These are phyloP conservation scores for Tachyglossus aculeatus DNA, from an alignment of 2,797 vertebrate genomes.

Conservation along the genomic window DNA sequence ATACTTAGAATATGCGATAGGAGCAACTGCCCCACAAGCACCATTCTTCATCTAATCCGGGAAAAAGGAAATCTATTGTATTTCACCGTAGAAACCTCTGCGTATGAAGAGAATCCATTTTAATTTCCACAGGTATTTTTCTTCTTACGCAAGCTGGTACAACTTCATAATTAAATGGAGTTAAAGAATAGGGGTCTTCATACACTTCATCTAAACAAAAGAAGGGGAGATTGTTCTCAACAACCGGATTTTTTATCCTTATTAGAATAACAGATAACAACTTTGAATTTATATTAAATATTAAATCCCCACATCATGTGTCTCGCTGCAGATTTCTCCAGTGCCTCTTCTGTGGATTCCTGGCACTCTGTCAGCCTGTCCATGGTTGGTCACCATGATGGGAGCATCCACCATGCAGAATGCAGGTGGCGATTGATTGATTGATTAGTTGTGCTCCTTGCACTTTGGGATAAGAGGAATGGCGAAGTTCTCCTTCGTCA, in stretches of 20 bases:
- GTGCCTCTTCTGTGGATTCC: too few species aligned
- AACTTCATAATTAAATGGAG: constrained; percentile 20
- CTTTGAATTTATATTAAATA: too few species aligned
- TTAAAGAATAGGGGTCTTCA: background rate
- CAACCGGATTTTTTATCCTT: background rate
- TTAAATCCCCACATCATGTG: too few species aligned
- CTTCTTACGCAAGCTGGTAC: constrained; percentile 30
- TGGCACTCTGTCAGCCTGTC: too few species aligned
- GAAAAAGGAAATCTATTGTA: background rate
- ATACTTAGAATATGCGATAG: constrained; percentile 21
- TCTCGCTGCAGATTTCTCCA: too few species aligned
- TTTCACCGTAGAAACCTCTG: constrained; percentile 36
- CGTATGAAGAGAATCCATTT: constrained; percentile 37
- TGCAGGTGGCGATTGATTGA: too few species aligned
- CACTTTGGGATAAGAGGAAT: too few species aligned
- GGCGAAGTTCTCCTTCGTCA: too few species aligned
- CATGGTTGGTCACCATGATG: too few species aligned
- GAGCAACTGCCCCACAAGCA: constrained; percentile 30
- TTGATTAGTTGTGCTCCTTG: too few species aligned
- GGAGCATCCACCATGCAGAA: too few species aligned
- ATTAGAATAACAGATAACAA: too few species aligned
- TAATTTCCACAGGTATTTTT: constrained; percentile 28
- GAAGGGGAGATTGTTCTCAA: constrained; percentile 1
- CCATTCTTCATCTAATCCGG: constrained; percentile 17
- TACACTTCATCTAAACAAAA: constrained; percentile 54